Conservation (phyloP, 2,797 vertebrate genomes). For the Glossophaga mutica region DNA sequence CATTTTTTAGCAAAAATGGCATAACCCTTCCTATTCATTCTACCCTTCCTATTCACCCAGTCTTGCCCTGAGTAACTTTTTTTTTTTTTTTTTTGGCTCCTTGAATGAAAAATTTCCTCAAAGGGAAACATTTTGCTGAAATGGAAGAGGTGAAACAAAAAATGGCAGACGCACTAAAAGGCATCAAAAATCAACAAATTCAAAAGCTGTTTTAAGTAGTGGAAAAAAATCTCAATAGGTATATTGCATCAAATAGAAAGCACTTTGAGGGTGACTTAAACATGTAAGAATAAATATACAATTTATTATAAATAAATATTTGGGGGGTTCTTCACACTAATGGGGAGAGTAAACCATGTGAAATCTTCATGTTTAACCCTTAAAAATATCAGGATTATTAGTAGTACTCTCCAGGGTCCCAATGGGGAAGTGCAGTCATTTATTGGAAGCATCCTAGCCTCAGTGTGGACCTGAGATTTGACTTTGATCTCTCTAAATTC, state of each 20-base stretch:
- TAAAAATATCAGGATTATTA: rapidly evolving
- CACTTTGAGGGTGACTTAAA: too few relatives aligned
- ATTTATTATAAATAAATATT: background rate
- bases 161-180: background rate
- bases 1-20: background rate
- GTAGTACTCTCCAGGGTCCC: rapidly evolving
- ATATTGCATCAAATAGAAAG: too few relatives aligned
- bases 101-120: background rate
- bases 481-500: background rate
- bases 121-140: background rate
- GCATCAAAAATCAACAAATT: background rate
- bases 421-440: rapidly evolving
- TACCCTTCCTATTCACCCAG: background rate
- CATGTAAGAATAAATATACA: too few relatives aligned
- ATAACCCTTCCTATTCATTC: background rate
- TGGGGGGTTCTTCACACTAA: too few relatives aligned
- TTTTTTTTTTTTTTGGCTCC: background rate
- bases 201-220: background rate
- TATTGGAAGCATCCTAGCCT: background rate
- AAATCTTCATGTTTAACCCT: rapidly evolving
- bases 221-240: background rate
- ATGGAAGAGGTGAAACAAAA: background rate
- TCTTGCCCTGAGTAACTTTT: background rate
- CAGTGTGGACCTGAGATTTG: background rate
- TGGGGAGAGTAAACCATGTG: rapidly evolving